Conservation (phyloP, 1,140 invertebrate genomes). For the Drosophila pandora region DNA sequence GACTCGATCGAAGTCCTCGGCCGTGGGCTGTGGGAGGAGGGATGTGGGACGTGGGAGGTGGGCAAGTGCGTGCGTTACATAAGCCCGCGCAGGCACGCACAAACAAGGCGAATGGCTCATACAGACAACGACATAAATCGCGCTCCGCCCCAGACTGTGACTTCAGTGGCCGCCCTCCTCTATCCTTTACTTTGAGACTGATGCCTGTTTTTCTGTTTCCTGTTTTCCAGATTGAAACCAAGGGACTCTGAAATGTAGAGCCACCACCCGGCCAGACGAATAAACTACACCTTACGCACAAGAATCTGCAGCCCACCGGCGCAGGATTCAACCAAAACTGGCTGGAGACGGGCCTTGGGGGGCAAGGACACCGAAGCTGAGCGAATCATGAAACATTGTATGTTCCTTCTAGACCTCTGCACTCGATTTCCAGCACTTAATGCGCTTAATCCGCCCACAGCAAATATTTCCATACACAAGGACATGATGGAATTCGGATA, state of each 20-base stretch:
- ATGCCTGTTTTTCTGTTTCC: neutral
- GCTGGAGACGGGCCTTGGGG: neutral
- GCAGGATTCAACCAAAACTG: neutral
- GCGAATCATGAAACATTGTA: slow-evolving; percentile 44
- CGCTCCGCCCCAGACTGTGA: too few relatives aligned
- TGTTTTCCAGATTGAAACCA: neutral
- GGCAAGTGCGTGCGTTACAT: neutral
- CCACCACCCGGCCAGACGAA: neutral
- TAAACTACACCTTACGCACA: neutral
- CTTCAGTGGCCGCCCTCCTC: too few relatives aligned
- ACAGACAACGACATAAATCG: neutral
- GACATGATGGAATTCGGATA: slow-evolving; percentile 81
- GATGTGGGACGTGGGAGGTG: too few relatives aligned
- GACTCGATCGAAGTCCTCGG: neutral
- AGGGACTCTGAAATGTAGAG: neutral
- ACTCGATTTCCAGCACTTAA: neutral
- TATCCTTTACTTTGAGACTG: too few relatives aligned
- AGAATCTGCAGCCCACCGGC: neutral
- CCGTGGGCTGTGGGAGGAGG: too few relatives aligned
- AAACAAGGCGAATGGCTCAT: neutral
- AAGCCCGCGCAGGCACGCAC: neutral
- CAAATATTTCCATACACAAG: slow-evolving; percentile 78
- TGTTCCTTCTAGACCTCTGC: neutral
- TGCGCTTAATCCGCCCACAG: slow-evolving; percentile 20
- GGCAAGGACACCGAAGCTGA: slow-evolving; percentile 7